phyloP scores from a whole-genome alignment of 2,797 vertebrate genomes.

The Antrozous pallidus region DNA sequence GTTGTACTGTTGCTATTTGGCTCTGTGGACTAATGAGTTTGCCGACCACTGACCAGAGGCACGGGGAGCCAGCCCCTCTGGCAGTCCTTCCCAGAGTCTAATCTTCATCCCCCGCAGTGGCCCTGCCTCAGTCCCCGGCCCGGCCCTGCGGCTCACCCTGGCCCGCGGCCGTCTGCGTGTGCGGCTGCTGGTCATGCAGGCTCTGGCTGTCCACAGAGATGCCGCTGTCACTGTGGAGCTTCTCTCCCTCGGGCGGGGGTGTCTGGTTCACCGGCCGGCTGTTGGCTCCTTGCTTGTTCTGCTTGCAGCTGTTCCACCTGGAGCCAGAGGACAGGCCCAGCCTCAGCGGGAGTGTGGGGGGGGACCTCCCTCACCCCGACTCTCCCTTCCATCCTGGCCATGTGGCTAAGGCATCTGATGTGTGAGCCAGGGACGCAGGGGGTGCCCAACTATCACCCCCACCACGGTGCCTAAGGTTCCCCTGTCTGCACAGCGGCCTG shows the following conservation, averaged over 20 bases:
- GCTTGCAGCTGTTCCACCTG: constrained; percentile 99
- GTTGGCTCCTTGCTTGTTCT: constrained; percentile 96
- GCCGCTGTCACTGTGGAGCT: constrained; percentile 97
- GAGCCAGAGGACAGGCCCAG: neutral
- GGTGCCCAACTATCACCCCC: neutral
- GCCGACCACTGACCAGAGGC: too few relatives aligned
- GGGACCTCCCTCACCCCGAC: too few relatives aligned
- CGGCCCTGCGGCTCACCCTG: constrained; percentile 77
- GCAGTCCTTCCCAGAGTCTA: neutral
- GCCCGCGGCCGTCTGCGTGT: constrained; percentile 86
- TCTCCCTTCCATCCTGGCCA: too few relatives aligned
- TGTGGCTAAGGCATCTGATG: accelerated
- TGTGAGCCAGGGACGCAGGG: accelerated
- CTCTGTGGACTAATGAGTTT: too few relatives aligned
- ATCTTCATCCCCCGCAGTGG: neutral
- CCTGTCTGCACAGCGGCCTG: accelerated
- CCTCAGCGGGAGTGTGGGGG: neutral
- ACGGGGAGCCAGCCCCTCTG: neutral
- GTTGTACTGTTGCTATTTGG: too few relatives aligned
- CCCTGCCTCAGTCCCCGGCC: neutral
- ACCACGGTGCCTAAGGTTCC: accelerated
- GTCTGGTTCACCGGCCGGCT: constrained; percentile 95
- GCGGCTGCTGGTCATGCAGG: constrained; percentile 91
- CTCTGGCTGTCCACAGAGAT: constrained; percentile 99
- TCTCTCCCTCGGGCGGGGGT: constrained; percentile 95